Evolutionary conservation across 1,140 invertebrate genomes (phyloP), one percentile per base, ranked within the genome.

Genomic region (Steinernema khuongi): DNA sequence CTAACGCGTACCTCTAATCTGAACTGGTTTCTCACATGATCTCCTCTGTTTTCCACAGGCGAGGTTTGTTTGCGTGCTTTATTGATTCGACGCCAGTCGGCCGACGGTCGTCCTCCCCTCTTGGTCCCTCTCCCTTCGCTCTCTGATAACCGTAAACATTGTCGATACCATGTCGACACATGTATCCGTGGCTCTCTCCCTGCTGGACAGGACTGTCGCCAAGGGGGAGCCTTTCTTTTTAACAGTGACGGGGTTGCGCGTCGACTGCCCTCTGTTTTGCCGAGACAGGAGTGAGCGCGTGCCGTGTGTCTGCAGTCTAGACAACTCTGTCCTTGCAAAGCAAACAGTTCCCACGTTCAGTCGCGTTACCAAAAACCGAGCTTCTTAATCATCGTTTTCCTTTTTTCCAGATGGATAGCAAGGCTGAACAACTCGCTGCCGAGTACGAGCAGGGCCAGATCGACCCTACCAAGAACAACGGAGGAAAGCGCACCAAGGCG

Each of bases 401-500:
- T 60, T 4, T n/a, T 7, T 17, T 60, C 14, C 36, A 41, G 36
- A 60, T 60, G 50, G 19, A 11, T 22, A 50, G 72, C 72, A 74
- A 36, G 18, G 73, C 73, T n/a, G 73, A 74, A 50, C 31, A 74
- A 50, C 41, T 74, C 26, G 73, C 73, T 22, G 17, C 30, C 19
- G 73, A 36, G 68, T 41, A 68, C 29, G n/a, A 76, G 33, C 43
- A 76, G 32, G 78, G 78, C 17, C 75, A 79, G 67, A 70, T 68
- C 22, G 78, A 79, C 26, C 31, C 79, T 14, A 32, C 33, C 18
- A 74, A 66, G 14, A 66, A 22, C 28, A 50, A 32, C 71, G 75
- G 67, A 30, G 78, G 78, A 26, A 79, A 80, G 77, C 79, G 79
- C 31, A 70, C 77, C 17, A 80, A 80, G 73, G n/a, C 79, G 19